Evolutionary conservation across 2,797 vertebrate species (phyloP), one percentile per base, ranked within the genome.

Genomic region (Pteronotus mesoamericanus): DNA sequence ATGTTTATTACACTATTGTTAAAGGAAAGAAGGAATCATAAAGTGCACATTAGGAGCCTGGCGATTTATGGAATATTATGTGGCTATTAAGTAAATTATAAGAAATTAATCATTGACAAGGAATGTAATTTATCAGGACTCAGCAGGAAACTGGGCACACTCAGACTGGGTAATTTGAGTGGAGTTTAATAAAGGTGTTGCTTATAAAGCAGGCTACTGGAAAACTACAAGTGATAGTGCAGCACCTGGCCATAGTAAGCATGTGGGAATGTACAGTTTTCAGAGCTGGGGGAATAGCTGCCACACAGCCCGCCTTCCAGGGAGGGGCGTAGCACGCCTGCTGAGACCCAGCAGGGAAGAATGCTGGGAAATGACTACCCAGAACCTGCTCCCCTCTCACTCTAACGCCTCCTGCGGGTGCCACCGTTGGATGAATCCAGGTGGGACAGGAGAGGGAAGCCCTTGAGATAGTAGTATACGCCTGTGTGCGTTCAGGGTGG

Each of bases 61-160:
- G 42, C 32, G 51, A 57, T 77, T 94, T 51, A 42, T 87, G 95
- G 66, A 86, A 69, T 55, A 91, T 37, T 44, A 68, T 5, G 37
- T 68, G 80, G 71, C 5, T 61, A 61, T 42, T 80, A 93, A 74
- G 77, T 91, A 55, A 87, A 72, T 51, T 55, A 6, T 59, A 46
- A 86, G 53, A 87, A 91, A 92, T 85, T 86, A 96, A 90, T 89
- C 42, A 89, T 18, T 93, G 82, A 94, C 34, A n/a, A 89, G 71
- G 44, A 91, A 95, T 53, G 19, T 78, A 53, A 75, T 26, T 39
- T 66, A 68, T 85, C 71, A 66, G 83, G 86, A 84, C n/a, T 69
- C 48, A 61, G 77, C 37, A 93, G 87, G 86, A 72, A 89, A 80
- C 29, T 4, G 16, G 59, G 55, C 57, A 71, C 32, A 46, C 51